Evolutionary conservation across 2,888 invertebrate species (phyloP).

Genomic region (Eupithecia exiguata): DNA sequence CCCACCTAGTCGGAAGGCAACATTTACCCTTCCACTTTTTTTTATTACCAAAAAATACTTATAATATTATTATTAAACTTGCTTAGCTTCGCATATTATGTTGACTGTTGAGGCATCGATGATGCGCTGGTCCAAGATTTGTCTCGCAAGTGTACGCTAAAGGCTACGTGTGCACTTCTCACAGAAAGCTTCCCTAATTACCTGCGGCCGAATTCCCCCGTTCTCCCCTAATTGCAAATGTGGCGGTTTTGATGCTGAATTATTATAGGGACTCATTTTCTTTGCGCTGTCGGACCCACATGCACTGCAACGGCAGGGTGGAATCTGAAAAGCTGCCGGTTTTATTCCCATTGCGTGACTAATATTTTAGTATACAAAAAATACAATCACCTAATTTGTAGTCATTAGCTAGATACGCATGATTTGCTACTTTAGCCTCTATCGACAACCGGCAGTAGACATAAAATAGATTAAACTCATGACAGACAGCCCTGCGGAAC

Average conservation of each 20-base stretch:
- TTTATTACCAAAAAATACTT: neutral
- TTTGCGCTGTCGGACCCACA: constrained; percentile 5
- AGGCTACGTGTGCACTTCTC: constrained; percentile 63
- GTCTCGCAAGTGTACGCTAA: constrained; percentile 56
- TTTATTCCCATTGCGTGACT: neutral
- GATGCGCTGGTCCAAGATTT: constrained; percentile 6
- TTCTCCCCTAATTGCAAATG: constrained; percentile 58
- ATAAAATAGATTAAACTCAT: neutral
- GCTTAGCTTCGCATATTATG: neutral
- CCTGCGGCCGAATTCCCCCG: constrained; percentile 60
- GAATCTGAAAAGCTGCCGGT: neutral
- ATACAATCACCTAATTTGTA: neutral
- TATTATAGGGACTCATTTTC: constrained; percentile 38
- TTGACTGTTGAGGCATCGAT: neutral
- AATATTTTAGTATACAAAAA: neutral
- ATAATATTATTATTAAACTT: neutral
- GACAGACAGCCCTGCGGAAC: neutral
- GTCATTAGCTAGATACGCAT: neutral
- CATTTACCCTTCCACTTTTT: neutral
- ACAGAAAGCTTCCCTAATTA: constrained; percentile 69
- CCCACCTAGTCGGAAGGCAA: no score
- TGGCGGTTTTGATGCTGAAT: constrained; percentile 42
- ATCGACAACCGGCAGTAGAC: neutral
- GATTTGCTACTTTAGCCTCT: neutral
- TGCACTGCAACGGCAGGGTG: neutral